These are phyloP conservation scores for Chrysaora quinquecirrha DNA, from an alignment of 30 jellyfish, hydroid and myxozoan species.

Conservation along the genomic window DNA sequence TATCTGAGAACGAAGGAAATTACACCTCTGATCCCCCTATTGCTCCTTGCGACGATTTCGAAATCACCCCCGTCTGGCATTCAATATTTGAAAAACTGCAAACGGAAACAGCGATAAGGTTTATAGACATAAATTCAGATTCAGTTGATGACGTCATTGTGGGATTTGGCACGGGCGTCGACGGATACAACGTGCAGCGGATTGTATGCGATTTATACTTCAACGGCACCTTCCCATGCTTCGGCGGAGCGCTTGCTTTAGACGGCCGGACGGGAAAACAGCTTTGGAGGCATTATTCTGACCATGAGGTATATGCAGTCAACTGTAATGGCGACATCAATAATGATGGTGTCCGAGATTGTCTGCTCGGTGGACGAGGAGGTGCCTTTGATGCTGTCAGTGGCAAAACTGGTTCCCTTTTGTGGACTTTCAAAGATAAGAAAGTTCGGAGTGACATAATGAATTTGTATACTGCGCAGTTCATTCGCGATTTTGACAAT, in stretches of 20 bases:
- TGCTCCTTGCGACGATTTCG: slow-evolving; percentile 54
- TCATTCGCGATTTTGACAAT: slow-evolving; percentile 71
- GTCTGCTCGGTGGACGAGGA: slow-evolving; percentile 86
- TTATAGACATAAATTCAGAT: slow-evolving; percentile 60
- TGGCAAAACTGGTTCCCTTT: slow-evolving; percentile 70
- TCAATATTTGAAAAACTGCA: slow-evolving; percentile 57
- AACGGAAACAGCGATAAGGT: slow-evolving; percentile 66
- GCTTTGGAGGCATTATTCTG: slow-evolving; percentile 75
- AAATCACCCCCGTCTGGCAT: slow-evolving; percentile 52
- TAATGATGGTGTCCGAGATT: slow-evolving; percentile 84
- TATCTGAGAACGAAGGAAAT: not conserved
- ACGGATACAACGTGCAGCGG: slow-evolving; percentile 20
- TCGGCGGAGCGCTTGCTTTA: slow-evolving; percentile 82
- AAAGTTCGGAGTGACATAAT: slow-evolving; percentile 16
- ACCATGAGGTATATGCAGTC: slow-evolving; percentile 70
- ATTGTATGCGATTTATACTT: slow-evolving; percentile 47
- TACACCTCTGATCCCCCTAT: not conserved
- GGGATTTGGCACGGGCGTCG: slow-evolving; percentile 76
- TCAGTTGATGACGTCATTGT: slow-evolving; percentile 59
- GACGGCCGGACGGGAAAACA: slow-evolving; percentile 85
- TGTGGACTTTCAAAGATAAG: slow-evolving; percentile 74
- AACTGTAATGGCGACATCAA: slow-evolving; percentile 89
- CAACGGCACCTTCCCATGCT: slow-evolving; percentile 63
- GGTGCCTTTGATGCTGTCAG: slow-evolving; percentile 87
- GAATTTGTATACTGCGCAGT: slow-evolving; percentile 89